phyloP scores from a whole-genome alignment of 2,113 vertebrate species.

The Silurus asotus region DNA sequence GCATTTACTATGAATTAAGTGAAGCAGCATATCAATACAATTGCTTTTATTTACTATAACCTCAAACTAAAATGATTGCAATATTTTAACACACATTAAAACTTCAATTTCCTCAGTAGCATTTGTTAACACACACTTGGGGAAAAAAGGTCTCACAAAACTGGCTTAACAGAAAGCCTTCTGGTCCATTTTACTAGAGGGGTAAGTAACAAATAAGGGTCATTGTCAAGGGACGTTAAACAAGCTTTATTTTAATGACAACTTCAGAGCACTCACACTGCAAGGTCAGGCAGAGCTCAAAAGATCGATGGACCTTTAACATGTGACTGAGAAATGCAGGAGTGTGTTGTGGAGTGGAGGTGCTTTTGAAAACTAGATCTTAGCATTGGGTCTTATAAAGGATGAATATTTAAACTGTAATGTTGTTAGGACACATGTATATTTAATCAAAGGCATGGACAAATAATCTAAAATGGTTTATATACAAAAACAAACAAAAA shows the following conservation, averaged over 20 bases:
- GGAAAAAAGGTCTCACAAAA: slow-evolving; percentile 28
- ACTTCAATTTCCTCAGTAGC: slow-evolving; percentile 33
- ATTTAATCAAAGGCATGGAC: not conserved
- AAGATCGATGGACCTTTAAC: slow-evolving; percentile 16
- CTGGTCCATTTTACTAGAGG: slow-evolving; percentile 52
- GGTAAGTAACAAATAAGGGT: slow-evolving; percentile 43
- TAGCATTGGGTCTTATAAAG: not conserved
- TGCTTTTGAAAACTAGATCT: slow-evolving; percentile 19
- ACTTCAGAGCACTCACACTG: slow-evolving; percentile 48
- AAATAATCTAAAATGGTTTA: not conserved
- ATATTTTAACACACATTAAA: not conserved
- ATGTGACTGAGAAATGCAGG: slow-evolving; percentile 21
- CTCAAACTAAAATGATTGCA: not conserved
- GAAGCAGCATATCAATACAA: not conserved
- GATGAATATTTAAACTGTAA: not conserved
- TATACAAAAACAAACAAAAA: not conserved
- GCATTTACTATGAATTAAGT: not conserved
- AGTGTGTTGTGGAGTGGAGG: not conserved
- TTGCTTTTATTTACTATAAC: not conserved
- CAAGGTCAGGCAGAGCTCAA: slow-evolving; percentile 39
- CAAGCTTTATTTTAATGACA: slow-evolving; percentile 27
- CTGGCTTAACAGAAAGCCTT: slow-evolving; percentile 42
- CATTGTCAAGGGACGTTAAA: slow-evolving; percentile 54
- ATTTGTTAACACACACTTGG: slow-evolving; percentile 42
- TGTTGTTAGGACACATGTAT: not conserved